Evolutionary conservation across 2,888 invertebrate genomes (phyloP).

Genomic region (Miltochrista miniata): DNA sequence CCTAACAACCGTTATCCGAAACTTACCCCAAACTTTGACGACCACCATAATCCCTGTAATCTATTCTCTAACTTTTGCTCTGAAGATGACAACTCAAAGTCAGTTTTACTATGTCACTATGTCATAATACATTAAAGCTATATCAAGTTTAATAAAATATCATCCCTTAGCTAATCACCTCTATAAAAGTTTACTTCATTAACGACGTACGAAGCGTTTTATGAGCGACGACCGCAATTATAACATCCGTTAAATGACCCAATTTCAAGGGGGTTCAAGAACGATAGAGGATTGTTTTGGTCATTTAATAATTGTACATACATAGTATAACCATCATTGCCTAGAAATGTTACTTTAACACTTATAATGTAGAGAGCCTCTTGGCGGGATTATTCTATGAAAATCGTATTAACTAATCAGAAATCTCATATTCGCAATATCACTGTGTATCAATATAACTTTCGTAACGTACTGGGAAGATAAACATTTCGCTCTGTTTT

Average conservation of each 20-base stretch:
- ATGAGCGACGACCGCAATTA: slow-evolving; percentile 8
- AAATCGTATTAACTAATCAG: too few species aligned
- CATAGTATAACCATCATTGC: too few species aligned
- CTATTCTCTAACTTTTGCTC: not conserved
- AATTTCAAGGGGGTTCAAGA: not conserved
- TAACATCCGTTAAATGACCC: slow-evolving; percentile 2
- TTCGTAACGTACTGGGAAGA: too few species aligned
- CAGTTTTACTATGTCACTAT: slow-evolving; percentile 11
- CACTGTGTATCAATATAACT: too few species aligned
- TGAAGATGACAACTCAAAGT: not conserved
- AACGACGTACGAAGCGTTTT: slow-evolving; percentile 16
- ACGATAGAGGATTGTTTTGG: not conserved
- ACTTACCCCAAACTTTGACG: slow-evolving; percentile 8
- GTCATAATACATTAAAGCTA: slow-evolving; percentile 11
- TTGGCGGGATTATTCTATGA: too few species aligned
- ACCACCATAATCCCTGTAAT: not conserved
- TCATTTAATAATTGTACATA: not conserved
- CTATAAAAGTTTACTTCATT: slow-evolving; percentile 28
- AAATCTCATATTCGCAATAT: too few species aligned
- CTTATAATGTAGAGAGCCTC: too few species aligned
- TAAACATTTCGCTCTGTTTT: too few species aligned
- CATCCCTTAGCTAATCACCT: slow-evolving; percentile 24
- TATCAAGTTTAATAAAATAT: slow-evolving; percentile 21
- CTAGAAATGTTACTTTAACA: too few species aligned
- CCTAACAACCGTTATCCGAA: not conserved